These are phyloP conservation scores for Papilio dardanus DNA, from an alignment of 1,140 invertebrate species.

Conservation along the genomic window DNA sequence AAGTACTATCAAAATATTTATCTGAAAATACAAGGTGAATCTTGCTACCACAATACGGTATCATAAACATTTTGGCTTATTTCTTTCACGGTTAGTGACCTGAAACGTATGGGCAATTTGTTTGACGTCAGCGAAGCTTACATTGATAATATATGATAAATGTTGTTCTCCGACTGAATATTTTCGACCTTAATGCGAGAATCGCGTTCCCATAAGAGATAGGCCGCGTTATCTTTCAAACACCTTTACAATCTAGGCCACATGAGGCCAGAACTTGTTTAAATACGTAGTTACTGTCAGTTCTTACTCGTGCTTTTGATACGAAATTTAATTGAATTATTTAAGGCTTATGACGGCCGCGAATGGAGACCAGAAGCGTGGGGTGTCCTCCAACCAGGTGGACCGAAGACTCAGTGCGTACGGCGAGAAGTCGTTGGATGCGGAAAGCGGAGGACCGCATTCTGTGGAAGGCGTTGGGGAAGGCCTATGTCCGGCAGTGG, in stretches of 20 bases:
- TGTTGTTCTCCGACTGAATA: conserved; percentile 36
- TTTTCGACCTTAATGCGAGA: conserved; percentile 40
- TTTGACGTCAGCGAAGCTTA: conserved; percentile 35
- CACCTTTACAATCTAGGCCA: conserved; percentile 47
- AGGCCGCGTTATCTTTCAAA: conserved; percentile 48
- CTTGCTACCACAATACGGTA: neutral
- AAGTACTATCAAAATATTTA: no score
- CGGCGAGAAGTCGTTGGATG: neutral
- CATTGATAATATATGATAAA: conserved; percentile 38
- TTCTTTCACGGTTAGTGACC: conserved; percentile 23
- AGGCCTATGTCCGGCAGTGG: neutral
- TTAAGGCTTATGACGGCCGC: no score
- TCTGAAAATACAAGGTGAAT: no score
- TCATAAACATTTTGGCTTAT: neutral
- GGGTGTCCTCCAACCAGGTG: neutral
- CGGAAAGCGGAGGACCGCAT: neutral
- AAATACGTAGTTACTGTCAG: neutral
- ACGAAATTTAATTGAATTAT: neutral
- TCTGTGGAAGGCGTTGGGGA: neutral
- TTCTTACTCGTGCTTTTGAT: neutral
- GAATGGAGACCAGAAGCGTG: neutral
- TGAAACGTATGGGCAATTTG: conserved; percentile 30
- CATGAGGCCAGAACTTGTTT: conserved; percentile 35
- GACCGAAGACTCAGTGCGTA: neutral
- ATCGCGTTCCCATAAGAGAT: conserved; percentile 49